A percentile compares a stretch with the other conserved stretches of the same genome.
Evolutionary conservation across 2,113 vertebrate species (phyloP).

Genomic region (Atlantisia rogersi): DNA sequence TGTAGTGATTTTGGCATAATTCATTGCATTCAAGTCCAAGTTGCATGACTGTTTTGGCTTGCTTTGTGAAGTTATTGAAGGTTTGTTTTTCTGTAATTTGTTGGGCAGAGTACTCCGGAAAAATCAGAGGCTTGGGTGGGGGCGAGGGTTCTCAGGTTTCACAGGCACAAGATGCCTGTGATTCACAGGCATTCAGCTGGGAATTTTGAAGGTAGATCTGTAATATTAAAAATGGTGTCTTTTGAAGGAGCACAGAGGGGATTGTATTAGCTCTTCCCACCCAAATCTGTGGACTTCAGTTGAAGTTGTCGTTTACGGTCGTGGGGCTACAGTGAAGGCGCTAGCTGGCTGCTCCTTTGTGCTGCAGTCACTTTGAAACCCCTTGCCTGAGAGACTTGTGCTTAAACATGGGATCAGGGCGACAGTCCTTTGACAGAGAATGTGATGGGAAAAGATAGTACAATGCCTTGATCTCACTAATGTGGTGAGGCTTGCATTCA

Average conservation of each 20-base stretch:
- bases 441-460: conserved; percentile 17
- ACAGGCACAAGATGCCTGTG: conserved; percentile 55
- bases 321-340: neutral
- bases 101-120: conserved; percentile 62
- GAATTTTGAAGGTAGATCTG: conserved; percentile 49
- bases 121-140: conserved; percentile 63
- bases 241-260: too few species aligned
- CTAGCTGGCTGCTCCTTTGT: neutral
- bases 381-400: neutral
- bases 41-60: conserved; percentile 69
- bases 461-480: conserved; percentile 40
- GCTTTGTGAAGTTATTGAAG: conserved; percentile 56
- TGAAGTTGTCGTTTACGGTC: neutral
- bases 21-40: conserved; percentile 43
- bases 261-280: too few species aligned
- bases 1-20: conserved; percentile 58
- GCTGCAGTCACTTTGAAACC: neutral
- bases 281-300: neutral
- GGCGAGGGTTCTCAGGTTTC: conserved; percentile 60
- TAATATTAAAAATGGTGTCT: neutral
- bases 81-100: conserved; percentile 64
- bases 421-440: conserved; percentile 15
- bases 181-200: conserved; percentile 50
- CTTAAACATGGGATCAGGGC: neutral
- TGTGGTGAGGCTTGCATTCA: conserved; percentile 28